Evolutionary conservation across 2,888 invertebrate genomes (phyloP), one percentile per base, ranked within the genome.

Genomic region (Drosophila hamatofila): DNA sequence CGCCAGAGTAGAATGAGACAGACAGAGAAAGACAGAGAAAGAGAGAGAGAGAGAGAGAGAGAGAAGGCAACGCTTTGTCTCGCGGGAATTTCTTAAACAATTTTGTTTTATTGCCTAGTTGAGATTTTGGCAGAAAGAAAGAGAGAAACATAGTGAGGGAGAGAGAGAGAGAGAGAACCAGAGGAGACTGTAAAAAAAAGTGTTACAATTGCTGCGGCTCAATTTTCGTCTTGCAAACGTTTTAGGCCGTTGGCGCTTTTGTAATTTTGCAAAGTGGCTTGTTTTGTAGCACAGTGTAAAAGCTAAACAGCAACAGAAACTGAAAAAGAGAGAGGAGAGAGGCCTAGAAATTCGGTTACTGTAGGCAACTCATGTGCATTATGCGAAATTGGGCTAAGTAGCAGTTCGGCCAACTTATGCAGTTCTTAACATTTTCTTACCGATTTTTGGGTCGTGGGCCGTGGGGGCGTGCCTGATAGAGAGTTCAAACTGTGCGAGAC

Each of bases 301-400:
- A 12, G 39, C 51, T 11, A 23, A 35, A 4, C 27, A 33, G 27
- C 0, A 48, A 25, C 14, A 23, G 23, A 8, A n/a, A 21, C 14
- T 5, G 11, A 25, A 23, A 52, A 35, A 23, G 23, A 35, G 30
- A 35, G 37, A 37, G 52, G 35, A 9, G 35, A 23, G 57, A 11
- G 44, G 23, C 33, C 3, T 0, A 27, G 41, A 11, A 52, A 37
- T 37, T 21, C 33, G 62, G 21, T 42, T 16, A 23, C 49, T n/a
- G 51, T 37, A 52, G 57, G 41, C 41, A 44, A 60, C 80, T 87
- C 80, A 80, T 83, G 86, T 86, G 88, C 88, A 88, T 84, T 84
- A 88, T 88, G 85, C 85, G 78, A 85, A 84, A 88, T 83, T 84
- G 84, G 84, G 84, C 84, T 84, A 84, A 84, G 84, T 85, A 88